Conservation (phyloP, 2,113 vertebrate species). For the Arenaria interpres region DNA sequence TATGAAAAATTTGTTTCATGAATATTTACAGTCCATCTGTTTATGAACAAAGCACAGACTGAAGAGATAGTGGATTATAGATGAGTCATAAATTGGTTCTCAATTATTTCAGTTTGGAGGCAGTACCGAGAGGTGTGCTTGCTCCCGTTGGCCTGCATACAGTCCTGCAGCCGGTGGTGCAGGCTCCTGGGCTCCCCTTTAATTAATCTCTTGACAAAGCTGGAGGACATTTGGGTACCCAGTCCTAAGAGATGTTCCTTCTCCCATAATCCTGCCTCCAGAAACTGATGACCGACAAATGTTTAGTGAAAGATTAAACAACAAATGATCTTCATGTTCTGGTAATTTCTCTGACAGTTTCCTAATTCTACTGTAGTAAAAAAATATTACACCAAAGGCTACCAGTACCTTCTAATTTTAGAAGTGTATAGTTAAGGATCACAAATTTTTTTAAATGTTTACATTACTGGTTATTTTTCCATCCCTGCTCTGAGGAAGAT, state of each 20-base stretch:
- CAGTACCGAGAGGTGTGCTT: background rate
- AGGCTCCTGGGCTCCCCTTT: background rate
- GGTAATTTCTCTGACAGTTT: background rate
- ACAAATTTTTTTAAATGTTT: background rate
- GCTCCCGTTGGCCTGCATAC: background rate
- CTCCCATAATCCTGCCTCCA: background rate
- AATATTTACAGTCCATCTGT: conserved; percentile 19
- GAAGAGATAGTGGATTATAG: background rate
- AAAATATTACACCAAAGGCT: background rate
- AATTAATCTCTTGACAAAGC: background rate
- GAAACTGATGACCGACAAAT: background rate
- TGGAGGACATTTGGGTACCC: background rate
- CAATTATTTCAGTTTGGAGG: background rate
- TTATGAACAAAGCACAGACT: background rate
- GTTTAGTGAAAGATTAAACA: background rate
- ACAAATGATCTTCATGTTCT: background rate
- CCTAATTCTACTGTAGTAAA: background rate
- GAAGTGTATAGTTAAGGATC: background rate
- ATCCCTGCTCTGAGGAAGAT: background rate
- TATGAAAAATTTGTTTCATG: background rate
- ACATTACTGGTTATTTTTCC: background rate
- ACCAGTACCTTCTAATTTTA: background rate
- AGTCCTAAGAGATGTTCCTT: background rate
- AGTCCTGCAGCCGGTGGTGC: background rate
- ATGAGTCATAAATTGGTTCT: background rate